Percentiles rank a stretch among this genome's conserved stretches.
phyloP scores from a whole-genome alignment of 1,140 invertebrate species.

The Ceratosolen fusciceps region DNA sequence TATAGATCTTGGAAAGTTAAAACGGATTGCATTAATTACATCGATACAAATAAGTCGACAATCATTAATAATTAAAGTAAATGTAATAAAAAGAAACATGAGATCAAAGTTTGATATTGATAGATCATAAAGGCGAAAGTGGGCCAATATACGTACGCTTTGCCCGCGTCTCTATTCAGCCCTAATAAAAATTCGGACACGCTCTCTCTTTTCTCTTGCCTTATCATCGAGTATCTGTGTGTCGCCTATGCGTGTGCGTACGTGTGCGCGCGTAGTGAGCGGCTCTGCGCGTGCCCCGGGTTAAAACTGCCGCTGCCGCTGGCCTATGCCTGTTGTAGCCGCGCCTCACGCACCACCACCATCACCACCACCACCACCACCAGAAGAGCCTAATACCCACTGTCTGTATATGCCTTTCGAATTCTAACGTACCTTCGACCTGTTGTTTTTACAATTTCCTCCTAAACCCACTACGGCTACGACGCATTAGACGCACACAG shows the following conservation, averaged over 20 bases:
- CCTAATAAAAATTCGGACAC: slow-evolving; percentile 47
- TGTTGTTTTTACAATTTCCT: slow-evolving; percentile 17
- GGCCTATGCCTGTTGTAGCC: too few species aligned
- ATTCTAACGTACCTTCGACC: neutral
- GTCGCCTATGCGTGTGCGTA: neutral
- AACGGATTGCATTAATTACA: slow-evolving; percentile 54
- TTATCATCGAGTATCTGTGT: neutral
- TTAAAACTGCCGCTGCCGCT: too few species aligned
- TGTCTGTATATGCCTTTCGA: neutral
- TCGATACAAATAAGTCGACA: slow-evolving; percentile 52
- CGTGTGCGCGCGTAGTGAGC: neutral
- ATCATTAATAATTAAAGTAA: slow-evolving; percentile 61
- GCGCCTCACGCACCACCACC: too few species aligned
- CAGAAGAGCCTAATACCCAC: too few species aligned
- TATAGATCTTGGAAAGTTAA: too few species aligned
- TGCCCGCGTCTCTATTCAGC: slow-evolving; percentile 28
- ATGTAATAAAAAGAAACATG: slow-evolving; percentile 63
- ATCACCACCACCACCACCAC: too few species aligned
- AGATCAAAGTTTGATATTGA: slow-evolving; percentile 67
- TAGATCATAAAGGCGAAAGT: slow-evolving; percentile 59
- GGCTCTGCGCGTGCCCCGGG: too few species aligned
- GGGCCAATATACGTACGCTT: slow-evolving; percentile 20
- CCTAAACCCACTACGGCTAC: slow-evolving; percentile 14
- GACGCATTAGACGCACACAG: slow-evolving; percentile 3
- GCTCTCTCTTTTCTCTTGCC: slow-evolving; percentile 40